phyloP scores from a whole-genome alignment of 2,797 vertebrate species.

The Hipposideros larvatus region DNA sequence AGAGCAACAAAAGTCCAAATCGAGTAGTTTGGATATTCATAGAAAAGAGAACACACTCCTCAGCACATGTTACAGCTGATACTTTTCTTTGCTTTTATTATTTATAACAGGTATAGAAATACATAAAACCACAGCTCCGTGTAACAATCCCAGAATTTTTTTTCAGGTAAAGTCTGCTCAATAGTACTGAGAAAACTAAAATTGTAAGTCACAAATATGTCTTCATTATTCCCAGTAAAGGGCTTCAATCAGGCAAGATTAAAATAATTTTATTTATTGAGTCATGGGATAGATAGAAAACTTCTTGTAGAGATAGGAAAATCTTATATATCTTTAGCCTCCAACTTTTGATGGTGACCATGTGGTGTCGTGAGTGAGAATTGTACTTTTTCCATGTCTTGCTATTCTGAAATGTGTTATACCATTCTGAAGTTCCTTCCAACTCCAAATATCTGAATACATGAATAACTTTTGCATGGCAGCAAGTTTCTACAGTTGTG shows the following conservation, averaged over 20 bases:
- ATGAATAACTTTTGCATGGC: conserved; percentile 47
- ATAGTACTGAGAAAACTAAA: conserved; percentile 18
- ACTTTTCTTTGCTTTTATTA: neutral
- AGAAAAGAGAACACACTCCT: neutral
- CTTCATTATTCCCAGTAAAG: neutral
- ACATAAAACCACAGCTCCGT: neutral
- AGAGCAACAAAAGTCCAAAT: neutral
- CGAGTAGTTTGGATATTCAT: neutral
- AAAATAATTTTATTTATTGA: neutral
- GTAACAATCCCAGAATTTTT: neutral
- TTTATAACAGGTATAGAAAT: conserved; percentile 12
- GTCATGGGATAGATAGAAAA: neutral
- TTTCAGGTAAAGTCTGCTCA: conserved; percentile 26
- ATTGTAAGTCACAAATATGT: conserved; percentile 7
- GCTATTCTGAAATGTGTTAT: neutral
- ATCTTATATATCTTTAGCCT: neutral
- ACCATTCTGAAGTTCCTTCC: neutral
- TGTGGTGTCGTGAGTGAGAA: neutral
- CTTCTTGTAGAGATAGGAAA: neutral
- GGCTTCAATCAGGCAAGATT: neutral
- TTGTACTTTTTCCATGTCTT: neutral
- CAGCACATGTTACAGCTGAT: neutral
- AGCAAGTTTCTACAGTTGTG: conserved; percentile 3
- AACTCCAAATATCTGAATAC: conserved; percentile 1
- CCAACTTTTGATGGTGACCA: neutral